A percentile compares a stretch with the other conserved stretches of the same genome.
Evolutionary conservation across 2,888 invertebrate genomes (phyloP).

Genomic region (Corbicula japonica): DNA sequence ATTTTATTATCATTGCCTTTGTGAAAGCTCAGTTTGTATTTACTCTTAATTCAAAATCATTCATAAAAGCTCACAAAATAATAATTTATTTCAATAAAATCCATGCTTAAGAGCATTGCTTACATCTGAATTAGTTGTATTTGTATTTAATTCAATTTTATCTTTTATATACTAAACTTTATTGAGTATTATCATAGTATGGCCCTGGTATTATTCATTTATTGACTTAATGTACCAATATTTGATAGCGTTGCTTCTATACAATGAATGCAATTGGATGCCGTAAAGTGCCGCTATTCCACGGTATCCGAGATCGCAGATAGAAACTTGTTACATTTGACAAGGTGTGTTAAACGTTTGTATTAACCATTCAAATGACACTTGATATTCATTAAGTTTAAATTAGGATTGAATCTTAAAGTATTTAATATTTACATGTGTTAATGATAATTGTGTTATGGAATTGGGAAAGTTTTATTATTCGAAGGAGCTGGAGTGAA

Average conservation of each 20-base stretch:
- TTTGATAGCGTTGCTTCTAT: slow-evolving; percentile 19
- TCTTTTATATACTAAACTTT: too few species aligned
- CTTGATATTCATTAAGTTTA: slow-evolving; percentile 25
- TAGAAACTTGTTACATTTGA: slow-evolving; percentile 34
- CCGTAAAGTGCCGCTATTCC: slow-evolving; percentile 13
- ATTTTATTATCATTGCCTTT: too few species aligned
- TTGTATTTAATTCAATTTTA: too few species aligned
- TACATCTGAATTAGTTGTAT: too few species aligned
- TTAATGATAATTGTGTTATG: not conserved
- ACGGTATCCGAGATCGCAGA: slow-evolving; percentile 11
- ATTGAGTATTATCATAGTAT: slow-evolving; percentile 32
- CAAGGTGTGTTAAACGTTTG: slow-evolving; percentile 16
- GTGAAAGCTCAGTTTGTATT: too few species aligned
- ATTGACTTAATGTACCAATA: slow-evolving; percentile 30
- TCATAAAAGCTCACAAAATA: too few species aligned
- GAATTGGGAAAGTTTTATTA: too few species aligned
- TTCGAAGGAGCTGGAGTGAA: too few species aligned
- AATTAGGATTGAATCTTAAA: slow-evolving; percentile 18
- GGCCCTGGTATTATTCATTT: slow-evolving; percentile 19
- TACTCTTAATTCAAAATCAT: too few species aligned
- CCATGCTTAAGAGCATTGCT: too few species aligned
- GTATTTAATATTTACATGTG: not conserved
- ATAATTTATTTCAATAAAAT: too few species aligned
- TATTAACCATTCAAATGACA: slow-evolving; percentile 10
- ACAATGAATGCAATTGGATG: slow-evolving; percentile 25